phyloP scores from a whole-genome alignment of 2,888 invertebrate species.

The Pachycephus smyrnensis region DNA sequence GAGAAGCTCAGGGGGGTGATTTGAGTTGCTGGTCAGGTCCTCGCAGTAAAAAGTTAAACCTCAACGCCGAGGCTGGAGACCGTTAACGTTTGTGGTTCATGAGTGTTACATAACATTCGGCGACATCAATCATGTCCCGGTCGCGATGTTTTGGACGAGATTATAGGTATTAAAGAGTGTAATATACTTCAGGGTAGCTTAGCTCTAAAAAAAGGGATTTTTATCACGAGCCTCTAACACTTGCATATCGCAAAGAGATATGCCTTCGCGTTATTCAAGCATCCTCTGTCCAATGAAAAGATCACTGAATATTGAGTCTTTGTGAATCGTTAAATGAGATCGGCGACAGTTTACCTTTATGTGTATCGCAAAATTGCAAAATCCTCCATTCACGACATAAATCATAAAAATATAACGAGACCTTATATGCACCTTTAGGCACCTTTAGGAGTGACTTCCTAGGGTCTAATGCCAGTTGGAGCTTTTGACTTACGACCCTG shows the following conservation, averaged over 20 bases:
- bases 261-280: background rate
- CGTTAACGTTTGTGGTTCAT: background rate
- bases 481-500: background rate
- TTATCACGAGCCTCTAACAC: background rate
- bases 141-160: background rate
- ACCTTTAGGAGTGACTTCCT: background rate
- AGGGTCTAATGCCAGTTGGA: background rate
- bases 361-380: background rate
- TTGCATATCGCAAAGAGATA: background rate
- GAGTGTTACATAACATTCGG: conserved; percentile 7
- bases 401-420: background rate
- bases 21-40: background rate
- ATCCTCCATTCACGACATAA: background rate
- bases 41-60: background rate
- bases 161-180: background rate
- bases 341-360: background rate
- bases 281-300: too few species aligned
- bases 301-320: background rate
- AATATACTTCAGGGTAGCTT: background rate
- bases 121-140: conserved; percentile 3
- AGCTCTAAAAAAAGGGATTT: background rate
- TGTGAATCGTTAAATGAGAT: background rate
- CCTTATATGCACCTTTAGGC: background rate
- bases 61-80: background rate
- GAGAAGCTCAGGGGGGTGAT: background rate